Evolutionary conservation across 2,113 vertebrate species (phyloP).

Genomic region (Thermophis baileyi): DNA sequence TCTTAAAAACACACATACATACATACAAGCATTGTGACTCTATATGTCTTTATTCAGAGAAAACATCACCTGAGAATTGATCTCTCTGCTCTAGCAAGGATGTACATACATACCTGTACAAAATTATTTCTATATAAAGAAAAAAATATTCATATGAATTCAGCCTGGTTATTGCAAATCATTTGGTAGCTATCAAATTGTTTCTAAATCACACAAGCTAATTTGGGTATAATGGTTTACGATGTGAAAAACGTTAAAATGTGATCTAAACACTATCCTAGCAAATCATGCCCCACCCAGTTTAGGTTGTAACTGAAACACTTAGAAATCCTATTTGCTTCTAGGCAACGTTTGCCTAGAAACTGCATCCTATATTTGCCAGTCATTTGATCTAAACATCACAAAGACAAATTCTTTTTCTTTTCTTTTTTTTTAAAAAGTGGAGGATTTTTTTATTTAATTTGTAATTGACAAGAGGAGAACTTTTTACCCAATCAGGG

Average conservation of each 20-base stretch:
- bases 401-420: constrained; percentile 1
- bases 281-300: constrained; percentile 59
- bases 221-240: not conserved
- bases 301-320: constrained; percentile 34
- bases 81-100: constrained; percentile 1
- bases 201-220: not conserved
- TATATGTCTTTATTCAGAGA: not conserved
- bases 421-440: not conserved
- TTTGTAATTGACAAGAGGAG: constrained; percentile 24
- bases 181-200: not conserved
- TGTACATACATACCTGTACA: constrained; percentile 29
- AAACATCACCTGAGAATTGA: constrained; percentile 43
- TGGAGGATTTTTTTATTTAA: not conserved
- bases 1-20: not conserved
- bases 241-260: not conserved
- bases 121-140: constrained; percentile 44
- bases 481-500: constrained; percentile 44
- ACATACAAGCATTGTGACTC: not conserved
- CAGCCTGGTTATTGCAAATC: not conserved
- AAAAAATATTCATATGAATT: fast-evolving
- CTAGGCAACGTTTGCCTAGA: not conserved
- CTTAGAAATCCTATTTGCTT: constrained; percentile 42
- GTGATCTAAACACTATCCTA: constrained; percentile 9
- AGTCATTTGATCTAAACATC: constrained; percentile 24
- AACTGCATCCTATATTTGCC: constrained; percentile 27